Evolutionary conservation across 2,797 vertebrate species (phyloP), one percentile per base, ranked within the genome.

Genomic region (Etheostoma perlongum): DNA sequence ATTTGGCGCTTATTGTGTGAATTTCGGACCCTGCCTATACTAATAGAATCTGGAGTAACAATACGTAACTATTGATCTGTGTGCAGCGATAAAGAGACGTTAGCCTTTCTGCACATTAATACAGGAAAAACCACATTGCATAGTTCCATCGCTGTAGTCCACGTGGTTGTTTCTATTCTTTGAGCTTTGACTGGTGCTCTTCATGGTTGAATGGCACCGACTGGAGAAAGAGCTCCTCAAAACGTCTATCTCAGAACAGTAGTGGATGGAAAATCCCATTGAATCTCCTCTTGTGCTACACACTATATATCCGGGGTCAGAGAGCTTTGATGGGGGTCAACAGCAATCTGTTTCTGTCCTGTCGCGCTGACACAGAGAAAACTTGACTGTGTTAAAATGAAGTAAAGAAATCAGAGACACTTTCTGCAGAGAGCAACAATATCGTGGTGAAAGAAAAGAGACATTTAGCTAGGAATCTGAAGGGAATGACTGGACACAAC

Each of bases 251-350:
- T 18, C n/a, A 7, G 6, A 21, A 12, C 14, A 21, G 42, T 3
- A 47, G 40, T 47, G 53, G 12, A 68, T 54, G 36, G 42, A 30
- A 57, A 30, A 8, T 4, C 11, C 4, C 52, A n/a, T 67, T 13
- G 3, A 44, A 55, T 53, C 14, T 23, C 63, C 23, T 52, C 23
- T 2, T 18, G 15, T 61, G 40, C 40, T 10, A 12, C 21, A 27
- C 19, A n/a, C 44, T 48, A 30, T 25, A 30, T 47, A 30, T 63
- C 30, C 4, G 19, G 67, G 80, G 80, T 86, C 80, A 80, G 48
- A 33, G 74, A 71, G 61, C 66, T 47, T 47, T 67, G 80, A 83
- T 78, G 72, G 81, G 36, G 74, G 74, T 81, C 77, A 75, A 69
- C 66, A 63, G 71, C 81, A 78, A 78, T 81, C 71, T 75, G 64